phyloP scores from a whole-genome alignment of 2,113 vertebrate genomes.

The Chamaea fasciata region DNA sequence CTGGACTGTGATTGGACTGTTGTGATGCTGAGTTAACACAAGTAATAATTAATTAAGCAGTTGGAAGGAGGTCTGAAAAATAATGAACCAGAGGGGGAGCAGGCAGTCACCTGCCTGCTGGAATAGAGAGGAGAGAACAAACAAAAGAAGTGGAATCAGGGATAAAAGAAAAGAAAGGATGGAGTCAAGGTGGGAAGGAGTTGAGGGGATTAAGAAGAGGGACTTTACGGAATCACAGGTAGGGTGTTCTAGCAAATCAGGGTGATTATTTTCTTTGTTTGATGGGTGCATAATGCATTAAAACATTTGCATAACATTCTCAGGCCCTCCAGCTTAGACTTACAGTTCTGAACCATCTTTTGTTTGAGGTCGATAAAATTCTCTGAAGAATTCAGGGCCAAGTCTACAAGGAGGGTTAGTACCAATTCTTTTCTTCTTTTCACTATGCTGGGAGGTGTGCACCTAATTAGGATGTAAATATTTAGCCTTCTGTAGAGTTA shows the following conservation, averaged over 20 bases:
- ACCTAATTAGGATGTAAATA: background rate
- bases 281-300: background rate
- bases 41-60: background rate
- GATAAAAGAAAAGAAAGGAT: background rate
- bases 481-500: background rate
- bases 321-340: background rate
- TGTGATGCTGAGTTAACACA: background rate
- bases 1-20: background rate
- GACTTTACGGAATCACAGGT: background rate
- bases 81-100: background rate
- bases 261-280: background rate
- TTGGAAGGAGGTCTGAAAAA: background rate
- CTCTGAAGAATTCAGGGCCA: background rate
- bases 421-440: background rate
- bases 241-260: background rate
- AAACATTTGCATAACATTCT: slow-evolving; percentile 27
- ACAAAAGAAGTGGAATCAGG: background rate
- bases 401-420: background rate
- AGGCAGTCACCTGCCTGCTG: background rate
- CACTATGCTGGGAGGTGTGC: background rate
- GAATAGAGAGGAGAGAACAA: background rate
- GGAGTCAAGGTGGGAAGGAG: background rate
- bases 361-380: background rate
- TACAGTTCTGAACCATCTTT: background rate
- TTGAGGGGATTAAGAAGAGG: background rate